These are phyloP conservation scores for Pomatostomus ruficeps DNA, from an alignment of 2,113 vertebrate genomes.

Conservation along the genomic window DNA sequence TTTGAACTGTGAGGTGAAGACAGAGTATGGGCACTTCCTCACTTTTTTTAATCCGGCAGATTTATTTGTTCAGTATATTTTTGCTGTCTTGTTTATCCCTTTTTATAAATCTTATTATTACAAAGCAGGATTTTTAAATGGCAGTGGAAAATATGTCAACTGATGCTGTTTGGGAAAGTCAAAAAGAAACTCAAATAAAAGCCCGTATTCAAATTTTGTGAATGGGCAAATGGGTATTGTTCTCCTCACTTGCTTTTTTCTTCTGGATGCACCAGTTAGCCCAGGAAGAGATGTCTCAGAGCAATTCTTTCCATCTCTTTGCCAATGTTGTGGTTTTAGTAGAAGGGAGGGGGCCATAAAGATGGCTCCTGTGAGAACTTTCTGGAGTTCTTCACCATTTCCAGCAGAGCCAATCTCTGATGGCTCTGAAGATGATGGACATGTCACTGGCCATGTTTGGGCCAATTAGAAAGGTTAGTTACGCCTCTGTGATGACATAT, in stretches of 20 bases:
- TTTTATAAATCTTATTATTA: neutral
- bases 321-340: no score
- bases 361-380: no score
- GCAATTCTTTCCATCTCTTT: neutral
- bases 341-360: no score
- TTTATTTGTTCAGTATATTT: neutral
- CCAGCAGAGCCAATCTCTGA: no score
- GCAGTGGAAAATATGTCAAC: neutral
- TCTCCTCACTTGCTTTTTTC: constrained; percentile 3
- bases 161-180: neutral
- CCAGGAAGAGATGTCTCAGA: neutral
- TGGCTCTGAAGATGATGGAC: no score
- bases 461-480: no score
- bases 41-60: neutral
- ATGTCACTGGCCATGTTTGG: no score
- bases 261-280: neutral
- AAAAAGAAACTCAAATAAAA: neutral
- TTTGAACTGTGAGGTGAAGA: neutral
- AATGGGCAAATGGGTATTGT: neutral
- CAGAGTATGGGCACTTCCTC: neutral
- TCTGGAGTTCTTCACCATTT: no score
- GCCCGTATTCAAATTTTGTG: neutral
- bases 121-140: neutral
- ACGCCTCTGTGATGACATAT: no score
- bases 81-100: neutral